Evolutionary conservation across 2,113 vertebrate species (phyloP), one percentile per base, ranked within the genome.

Genomic region (Girardinichthys multiradiatus): DNA sequence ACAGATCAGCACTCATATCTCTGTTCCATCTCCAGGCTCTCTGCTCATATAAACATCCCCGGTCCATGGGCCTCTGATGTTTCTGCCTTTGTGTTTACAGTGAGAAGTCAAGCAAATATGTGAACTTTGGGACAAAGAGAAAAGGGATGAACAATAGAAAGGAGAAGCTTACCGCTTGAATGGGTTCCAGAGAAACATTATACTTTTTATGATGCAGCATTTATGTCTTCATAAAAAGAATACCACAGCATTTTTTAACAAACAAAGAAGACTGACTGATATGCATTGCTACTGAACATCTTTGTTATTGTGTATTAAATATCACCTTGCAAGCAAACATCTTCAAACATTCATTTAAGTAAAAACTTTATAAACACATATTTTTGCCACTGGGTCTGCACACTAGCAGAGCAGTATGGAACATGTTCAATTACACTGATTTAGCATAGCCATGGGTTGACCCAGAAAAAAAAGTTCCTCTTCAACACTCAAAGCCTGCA

Each of bases 31-130:
- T 92, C 90, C 88, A 89, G 81, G 75, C 90, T 89, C 91, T 87
- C 74, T 0, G 86, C 86, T 92, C 90, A 75, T 86, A 79, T 93
- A 93, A 93, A 93, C 92, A 93, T 92, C 90, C 88, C 92, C 69
- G 84, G 86, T 82, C 74, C 83, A 72, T 57, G 68, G 82, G 77
- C 86, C 89, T 92, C 89, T 93, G 92, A 92, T 90, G 92, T 93
- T 84, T 87, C 76, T 33, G 69, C 89, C 89, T 85, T 88, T 90
- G 91, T 93, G 89, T 93, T 92, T 90, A 92, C 89, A 92, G 87
- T 83, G 86, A 91, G 84, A 89, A 90, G 86, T 92, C 92, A 88
- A 83, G 89, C 91, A 91, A 91, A 91, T 88, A 91, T 82, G 64
- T 90, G 85, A 92, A 90, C 89, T 83, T 88, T 66, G 61, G 70